phyloP scores from a whole-genome alignment of 2,113 vertebrate species.

The Mirounga angustirostris region DNA sequence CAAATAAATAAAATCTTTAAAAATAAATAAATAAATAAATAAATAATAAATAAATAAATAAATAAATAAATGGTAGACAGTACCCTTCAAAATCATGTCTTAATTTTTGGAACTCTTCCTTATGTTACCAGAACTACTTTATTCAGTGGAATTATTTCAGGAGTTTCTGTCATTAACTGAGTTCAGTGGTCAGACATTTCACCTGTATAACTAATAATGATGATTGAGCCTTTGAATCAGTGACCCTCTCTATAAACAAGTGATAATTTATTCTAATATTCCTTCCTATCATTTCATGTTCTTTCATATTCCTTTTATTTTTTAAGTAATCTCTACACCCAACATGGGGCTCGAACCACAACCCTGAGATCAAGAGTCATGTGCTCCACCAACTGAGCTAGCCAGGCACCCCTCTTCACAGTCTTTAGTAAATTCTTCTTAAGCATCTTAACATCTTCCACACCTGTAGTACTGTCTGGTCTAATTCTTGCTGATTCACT shows the following conservation, averaged over 20 bases:
- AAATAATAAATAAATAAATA: too few species aligned
- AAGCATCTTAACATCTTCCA: background rate
- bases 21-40: too few species aligned
- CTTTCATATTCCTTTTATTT: background rate
- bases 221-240: slow-evolving; percentile 30
- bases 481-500: slow-evolving; percentile 42
- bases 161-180: slow-evolving; percentile 59
- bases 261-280: slow-evolving; percentile 69
- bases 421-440: slow-evolving; percentile 74
- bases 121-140: background rate
- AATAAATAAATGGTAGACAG: background rate
- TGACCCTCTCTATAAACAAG: background rate
- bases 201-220: slow-evolving; percentile 13
- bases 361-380: background rate
- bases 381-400: background rate
- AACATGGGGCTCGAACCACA: background rate
- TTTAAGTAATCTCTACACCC: background rate
- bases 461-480: background rate
- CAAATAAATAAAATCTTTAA: too few species aligned
- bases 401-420: slow-evolving; percentile 62
- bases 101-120: slow-evolving; percentile 77
- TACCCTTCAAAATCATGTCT: slow-evolving; percentile 71
- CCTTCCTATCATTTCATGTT: slow-evolving; percentile 80
- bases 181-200: slow-evolving; percentile 60
- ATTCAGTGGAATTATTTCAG: slow-evolving; percentile 52